phyloP scores from a whole-genome alignment of 2,888 invertebrate genomes.

The Synanthedon vespiformis region DNA sequence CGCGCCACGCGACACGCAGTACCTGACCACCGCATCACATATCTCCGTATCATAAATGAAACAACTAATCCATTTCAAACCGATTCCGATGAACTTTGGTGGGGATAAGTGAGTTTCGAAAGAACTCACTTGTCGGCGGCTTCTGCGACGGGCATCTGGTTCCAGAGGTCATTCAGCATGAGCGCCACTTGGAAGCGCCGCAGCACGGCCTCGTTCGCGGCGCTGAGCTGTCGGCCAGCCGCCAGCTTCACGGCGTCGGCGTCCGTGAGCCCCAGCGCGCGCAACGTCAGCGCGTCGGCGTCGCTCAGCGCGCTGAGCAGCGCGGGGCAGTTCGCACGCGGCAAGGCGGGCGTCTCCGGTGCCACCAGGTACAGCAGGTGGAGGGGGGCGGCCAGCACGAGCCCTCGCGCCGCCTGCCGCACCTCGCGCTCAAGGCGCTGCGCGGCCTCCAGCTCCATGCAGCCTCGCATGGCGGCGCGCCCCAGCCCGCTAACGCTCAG shows the following conservation, averaged over 20 bases:
- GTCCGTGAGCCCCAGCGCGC: conserved; percentile 11
- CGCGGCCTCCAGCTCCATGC: conserved; percentile 80
- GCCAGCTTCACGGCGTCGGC: conserved; percentile 14
- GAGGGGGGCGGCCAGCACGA: conserved; percentile 84
- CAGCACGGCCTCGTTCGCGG: conserved; percentile 48
- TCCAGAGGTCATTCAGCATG: conserved; percentile 85
- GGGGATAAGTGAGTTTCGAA: no score
- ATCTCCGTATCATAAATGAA: neutral
- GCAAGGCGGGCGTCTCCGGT: conserved; percentile 74
- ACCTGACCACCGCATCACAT: conserved; percentile 30
- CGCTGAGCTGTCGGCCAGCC: conserved; percentile 17
- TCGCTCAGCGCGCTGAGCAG: no score
- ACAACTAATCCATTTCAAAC: no score
- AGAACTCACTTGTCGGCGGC: conserved; percentile 74
- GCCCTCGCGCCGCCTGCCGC: conserved; percentile 75
- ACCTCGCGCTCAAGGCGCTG: conserved; percentile 81
- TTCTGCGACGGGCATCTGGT: conserved; percentile 72
- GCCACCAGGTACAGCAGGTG: conserved; percentile 92
- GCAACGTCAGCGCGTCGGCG: no score
- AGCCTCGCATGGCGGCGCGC: conserved; percentile 83
- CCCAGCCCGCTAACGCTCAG: conserved; percentile 80
- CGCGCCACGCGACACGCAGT: conserved; percentile 79
- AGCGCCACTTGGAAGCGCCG: conserved; percentile 88
- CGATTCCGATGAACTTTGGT: no score
- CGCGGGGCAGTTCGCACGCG: neutral